A percentile compares a stretch with the other conserved stretches of the same genome.
These are phyloP conservation scores for Melipona beecheii DNA, from an alignment of 2,888 invertebrate species.

Conservation along the genomic window DNA sequence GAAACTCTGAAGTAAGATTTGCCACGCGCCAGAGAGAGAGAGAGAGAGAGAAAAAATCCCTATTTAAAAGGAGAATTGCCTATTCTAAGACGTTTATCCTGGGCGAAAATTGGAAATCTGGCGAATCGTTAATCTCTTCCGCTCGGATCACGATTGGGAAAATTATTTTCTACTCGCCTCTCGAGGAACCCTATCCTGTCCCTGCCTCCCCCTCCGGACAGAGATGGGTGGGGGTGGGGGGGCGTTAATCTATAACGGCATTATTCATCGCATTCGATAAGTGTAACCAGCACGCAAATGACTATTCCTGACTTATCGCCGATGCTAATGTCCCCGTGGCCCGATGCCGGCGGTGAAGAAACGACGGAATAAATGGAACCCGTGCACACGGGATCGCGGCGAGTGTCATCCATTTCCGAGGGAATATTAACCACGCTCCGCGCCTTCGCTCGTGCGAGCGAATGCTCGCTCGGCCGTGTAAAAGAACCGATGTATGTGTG, in stretches of 20 bases:
- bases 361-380: constrained; percentile 46
- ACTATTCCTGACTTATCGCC: constrained; percentile 44
- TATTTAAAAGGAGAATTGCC: neutral
- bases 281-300: constrained; percentile 3
- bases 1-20: too few species aligned
- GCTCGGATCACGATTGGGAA: neutral
- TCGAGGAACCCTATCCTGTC: neutral
- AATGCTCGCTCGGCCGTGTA: constrained; percentile 37
- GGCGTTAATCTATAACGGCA: neutral
- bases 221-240: neutral
- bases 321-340: constrained; percentile 32
- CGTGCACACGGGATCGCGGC: constrained; percentile 33
- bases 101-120: neutral
- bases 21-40: too few species aligned
- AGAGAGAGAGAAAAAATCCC: neutral
- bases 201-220: too few species aligned
- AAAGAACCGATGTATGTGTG: neutral
- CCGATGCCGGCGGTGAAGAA: constrained; percentile 13
- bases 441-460: constrained; percentile 23
- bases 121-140: neutral
- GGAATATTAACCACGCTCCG: constrained; percentile 46
- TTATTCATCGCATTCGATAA: constrained; percentile 10
- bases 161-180: neutral
- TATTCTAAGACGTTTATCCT: too few species aligned
- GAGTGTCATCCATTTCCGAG: constrained; percentile 44